Conservation (phyloP, 2,888 invertebrate genomes). For the Rotaria macrura region DNA sequence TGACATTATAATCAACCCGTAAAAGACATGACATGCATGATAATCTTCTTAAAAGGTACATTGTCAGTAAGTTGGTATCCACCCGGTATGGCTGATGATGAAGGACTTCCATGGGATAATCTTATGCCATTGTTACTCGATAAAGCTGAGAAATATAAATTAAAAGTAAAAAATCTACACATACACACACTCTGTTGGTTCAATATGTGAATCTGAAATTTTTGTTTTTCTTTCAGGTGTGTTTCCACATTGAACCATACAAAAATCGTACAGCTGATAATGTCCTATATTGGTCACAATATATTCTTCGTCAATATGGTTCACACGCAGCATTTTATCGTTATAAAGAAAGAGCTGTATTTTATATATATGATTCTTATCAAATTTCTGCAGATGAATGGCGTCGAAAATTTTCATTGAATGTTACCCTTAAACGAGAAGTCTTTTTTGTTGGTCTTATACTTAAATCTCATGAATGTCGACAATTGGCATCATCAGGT, state of each 20-base stretch:
- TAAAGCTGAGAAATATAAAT: conserved; percentile 40
- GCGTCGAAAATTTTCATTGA: conserved; percentile 52
- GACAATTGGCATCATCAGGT: conserved; percentile 44
- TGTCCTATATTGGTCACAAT: conserved; percentile 45
- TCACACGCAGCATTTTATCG: conserved; percentile 55
- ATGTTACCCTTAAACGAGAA: conserved; percentile 55
- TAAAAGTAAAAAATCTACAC: conserved; percentile 45
- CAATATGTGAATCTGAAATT: too few species aligned
- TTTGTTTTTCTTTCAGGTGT: conserved; percentile 50
- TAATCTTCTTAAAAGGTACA: conserved; percentile 52
- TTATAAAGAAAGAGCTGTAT: conserved; percentile 52
- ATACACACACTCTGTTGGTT: too few species aligned
- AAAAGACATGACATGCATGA: too few species aligned
- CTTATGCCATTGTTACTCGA: conserved; percentile 43
- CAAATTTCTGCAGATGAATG: conserved; percentile 54
- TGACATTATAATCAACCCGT: not conserved
- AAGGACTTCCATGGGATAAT: conserved; percentile 42
- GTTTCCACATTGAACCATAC: conserved; percentile 58
- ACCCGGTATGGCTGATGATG: conserved; percentile 43
- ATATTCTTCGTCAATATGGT: conserved; percentile 51
- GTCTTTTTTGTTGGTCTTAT: conserved; percentile 53
- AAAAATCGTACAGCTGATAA: conserved; percentile 42
- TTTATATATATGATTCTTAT: conserved; percentile 61
- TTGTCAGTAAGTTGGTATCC: conserved; percentile 57
- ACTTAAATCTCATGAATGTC: conserved; percentile 26